Evolutionary conservation across 92 coral and sea anemone species (phyloP).

Genomic region (Epizoanthus ramosus): DNA sequence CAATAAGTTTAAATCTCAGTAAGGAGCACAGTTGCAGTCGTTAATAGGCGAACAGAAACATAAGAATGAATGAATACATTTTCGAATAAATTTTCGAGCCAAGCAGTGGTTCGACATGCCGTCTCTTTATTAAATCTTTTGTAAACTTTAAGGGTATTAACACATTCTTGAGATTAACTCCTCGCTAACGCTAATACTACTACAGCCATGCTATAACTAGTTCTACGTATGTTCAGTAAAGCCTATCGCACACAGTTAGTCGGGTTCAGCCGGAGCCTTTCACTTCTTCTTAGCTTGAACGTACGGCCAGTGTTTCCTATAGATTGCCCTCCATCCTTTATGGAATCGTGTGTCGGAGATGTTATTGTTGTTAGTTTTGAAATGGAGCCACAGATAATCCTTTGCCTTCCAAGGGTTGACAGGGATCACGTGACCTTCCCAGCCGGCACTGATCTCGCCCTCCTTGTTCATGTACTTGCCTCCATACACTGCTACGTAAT

Average conservation of each 20-base stretch:
- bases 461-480: slow-evolving; percentile 57
- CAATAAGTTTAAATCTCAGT: no score
- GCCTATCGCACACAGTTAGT: neutral
- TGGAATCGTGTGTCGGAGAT: slow-evolving; percentile 29
- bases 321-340: slow-evolving; percentile 64
- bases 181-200: no score
- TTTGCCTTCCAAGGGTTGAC: slow-evolving; percentile 44
- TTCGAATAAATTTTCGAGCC: no score
- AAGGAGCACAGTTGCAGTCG: no score
- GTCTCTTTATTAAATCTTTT: no score
- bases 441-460: slow-evolving; percentile 35
- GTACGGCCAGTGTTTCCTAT: slow-evolving; percentile 62
- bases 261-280: neutral
- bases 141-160: no score
- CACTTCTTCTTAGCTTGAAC: slow-evolving; percentile 43
- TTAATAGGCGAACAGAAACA: no score
- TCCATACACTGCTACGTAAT: slow-evolving; percentile 40
- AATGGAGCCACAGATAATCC: slow-evolving; percentile 66
- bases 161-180: no score
- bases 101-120: no score
- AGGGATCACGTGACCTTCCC: slow-evolving; percentile 63
- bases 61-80: no score
- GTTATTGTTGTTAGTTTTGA: slow-evolving; percentile 56
- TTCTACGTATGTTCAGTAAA: no score
- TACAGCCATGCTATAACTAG: no score